phyloP scores from a whole-genome alignment of 2,113 vertebrate genomes.

The Eidolon helvum region DNA sequence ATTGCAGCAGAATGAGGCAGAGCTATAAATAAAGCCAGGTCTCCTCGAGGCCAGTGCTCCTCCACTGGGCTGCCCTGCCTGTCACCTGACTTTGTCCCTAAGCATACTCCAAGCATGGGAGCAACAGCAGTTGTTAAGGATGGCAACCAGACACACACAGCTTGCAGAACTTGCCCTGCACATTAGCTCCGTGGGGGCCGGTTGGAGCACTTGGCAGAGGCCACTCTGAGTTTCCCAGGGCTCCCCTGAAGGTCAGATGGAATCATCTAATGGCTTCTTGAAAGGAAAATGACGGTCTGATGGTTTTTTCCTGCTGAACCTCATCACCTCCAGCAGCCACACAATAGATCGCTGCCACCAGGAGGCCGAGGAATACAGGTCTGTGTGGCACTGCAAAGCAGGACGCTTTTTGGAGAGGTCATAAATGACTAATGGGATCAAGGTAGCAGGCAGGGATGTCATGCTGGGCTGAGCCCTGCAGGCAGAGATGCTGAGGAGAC shows the following conservation, averaged over 20 bases:
- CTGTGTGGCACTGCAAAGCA: neutral
- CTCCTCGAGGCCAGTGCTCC: neutral
- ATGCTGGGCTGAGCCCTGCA: neutral
- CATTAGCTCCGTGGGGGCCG: neutral
- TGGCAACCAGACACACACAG: neutral
- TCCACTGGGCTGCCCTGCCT: neutral
- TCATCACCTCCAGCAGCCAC: neutral
- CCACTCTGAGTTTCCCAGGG: neutral
- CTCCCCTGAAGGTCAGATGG: conserved; percentile 33
- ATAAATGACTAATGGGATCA: neutral
- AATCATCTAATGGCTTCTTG: conserved; percentile 47
- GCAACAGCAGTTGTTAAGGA: neutral
- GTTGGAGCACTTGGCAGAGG: neutral
- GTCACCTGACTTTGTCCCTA: neutral
- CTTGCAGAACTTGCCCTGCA: neutral
- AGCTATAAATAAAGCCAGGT: neutral
- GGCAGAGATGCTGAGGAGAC: neutral
- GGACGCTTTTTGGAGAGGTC: neutral
- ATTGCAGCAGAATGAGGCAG: neutral
- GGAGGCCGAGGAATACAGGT: neutral
- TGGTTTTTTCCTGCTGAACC: neutral
- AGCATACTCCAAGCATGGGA: neutral
- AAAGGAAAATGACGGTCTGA: conserved; percentile 42
- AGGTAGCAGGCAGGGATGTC: neutral
- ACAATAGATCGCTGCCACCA: neutral